Base-by-base conservation (phyloP, 2,888 invertebrate species). In the Ormyrus rosae region DNA sequence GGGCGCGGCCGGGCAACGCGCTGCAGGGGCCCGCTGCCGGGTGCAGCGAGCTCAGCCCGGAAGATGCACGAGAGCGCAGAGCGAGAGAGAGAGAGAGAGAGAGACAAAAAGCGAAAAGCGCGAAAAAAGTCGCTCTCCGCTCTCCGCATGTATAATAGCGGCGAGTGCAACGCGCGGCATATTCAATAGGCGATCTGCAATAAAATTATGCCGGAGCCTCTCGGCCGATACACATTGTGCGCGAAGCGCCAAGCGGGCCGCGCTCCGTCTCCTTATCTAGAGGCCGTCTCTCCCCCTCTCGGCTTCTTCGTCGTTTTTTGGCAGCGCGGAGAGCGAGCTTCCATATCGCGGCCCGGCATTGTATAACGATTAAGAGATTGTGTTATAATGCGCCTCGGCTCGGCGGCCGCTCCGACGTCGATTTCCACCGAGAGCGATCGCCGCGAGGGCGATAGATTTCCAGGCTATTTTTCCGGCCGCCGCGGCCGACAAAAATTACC, bases 1-100 rank as follows among this genome's bases (percentile, higher is more conserved):
- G 55, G 72, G 72, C 72, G 72, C 64, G 64, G 72, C 64, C n/a
- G 55, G 45, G 45, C 71, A 61, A 19, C n/a, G n/a, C 55, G 64
- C 55, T 73, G 63, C 60, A 34, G 63, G 53, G 48, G 64, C n/a
- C 48, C 4, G 34, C 55, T 19, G 53, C 34, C 34, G 34, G 34
- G 34, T 34, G 34, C 34, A 34, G 34, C 34, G 34, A 34, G 34
- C 34, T 73, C 19, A 3, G 8, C 63, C 53, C 51, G n/a, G 55
- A 53, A 9, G n/a, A 72, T 11, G 50, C 61, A 6, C 11, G 45
- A 45, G 63, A 45, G 46, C 4, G 55, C 0, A 8, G 53, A 63
- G 19, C 19, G 55, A 50, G 6, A 11, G 64, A 46, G 9, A 73
- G 60, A 45, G 58, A 70, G n/a, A n/a, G 19, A 70, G 7, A 13